Evolutionary conservation across 37 sponge, comb jelly and placozoan genomes (phyloP).

Genomic region (Dysidea cf. avara): DNA sequence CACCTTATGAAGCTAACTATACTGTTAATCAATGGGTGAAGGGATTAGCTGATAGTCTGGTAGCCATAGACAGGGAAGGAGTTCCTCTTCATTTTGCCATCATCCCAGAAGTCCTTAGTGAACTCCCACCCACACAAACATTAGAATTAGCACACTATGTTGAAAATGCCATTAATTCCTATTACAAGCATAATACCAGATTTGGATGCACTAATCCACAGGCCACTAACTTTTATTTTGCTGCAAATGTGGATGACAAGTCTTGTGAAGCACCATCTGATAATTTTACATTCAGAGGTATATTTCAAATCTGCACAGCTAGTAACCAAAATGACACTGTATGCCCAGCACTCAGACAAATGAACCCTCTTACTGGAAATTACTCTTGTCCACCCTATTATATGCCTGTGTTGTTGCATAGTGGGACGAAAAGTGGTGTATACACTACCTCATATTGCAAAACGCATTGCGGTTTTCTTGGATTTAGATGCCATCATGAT

Average conservation of each 20-base stretch:
- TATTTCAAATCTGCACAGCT: no score
- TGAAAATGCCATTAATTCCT: conserved; percentile 43
- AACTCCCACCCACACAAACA: conserved; percentile 53
- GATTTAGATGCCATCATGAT: no score
- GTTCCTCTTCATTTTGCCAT: no score
- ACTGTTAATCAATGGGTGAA: conserved; percentile 65
- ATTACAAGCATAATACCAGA: conserved; percentile 62
- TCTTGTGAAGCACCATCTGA: conserved; percentile 37
- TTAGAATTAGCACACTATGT: conserved; percentile 32
- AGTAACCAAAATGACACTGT: no score
- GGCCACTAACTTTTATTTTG: conserved; percentile 63
- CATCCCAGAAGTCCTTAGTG: conserved; percentile 67
- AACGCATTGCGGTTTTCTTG: no score
- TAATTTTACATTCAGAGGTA: conserved; percentile 68
- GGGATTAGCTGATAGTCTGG: conserved; percentile 65
- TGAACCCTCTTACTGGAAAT: conserved; percentile 61
- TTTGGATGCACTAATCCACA: conserved; percentile 55
- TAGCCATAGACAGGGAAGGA: no score
- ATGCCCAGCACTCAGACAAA: conserved; percentile 32
- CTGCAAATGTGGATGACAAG: conserved; percentile 59
- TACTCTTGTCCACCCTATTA: conserved; percentile 48
- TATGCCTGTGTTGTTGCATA: conserved; percentile 45
- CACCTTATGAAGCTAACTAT: conserved; percentile 58
- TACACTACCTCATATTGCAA: no score
- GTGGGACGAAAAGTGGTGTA: conserved; percentile 37